Base-by-base conservation (phyloP, 2,797 vertebrate genomes). In the Bryconaethiops microstoma region DNA sequence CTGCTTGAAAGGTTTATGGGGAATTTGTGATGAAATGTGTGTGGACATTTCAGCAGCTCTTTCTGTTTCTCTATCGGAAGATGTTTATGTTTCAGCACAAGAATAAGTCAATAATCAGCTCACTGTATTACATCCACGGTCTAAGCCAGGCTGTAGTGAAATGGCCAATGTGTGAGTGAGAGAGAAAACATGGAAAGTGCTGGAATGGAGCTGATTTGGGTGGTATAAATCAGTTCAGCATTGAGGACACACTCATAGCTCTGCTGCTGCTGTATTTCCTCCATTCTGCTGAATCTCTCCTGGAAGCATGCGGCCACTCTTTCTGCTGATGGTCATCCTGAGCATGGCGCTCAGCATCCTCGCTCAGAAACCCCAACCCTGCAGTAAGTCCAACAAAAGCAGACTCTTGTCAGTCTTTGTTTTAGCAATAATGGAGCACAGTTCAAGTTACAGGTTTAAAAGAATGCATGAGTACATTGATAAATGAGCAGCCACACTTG, bases 371-470 rank as follows among this genome's bases (percentile, higher is more conserved):
- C 88, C 88, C 29, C 84, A 87, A 23, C 87, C 80, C 45, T 89
- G 88, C 85, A 88, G 88, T 89, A 88, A 89, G 88, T 81, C 35
- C 60, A 62, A 14, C 4, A 64, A 29, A 9, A 63, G 0, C 40
- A 67, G 25, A 14, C 19, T 76, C 62, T 21, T 6, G 2, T 57
- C 54, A 69, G 1, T 35, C 16, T 70, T 2, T 48, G 48, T 35
- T 57, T 55, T 73, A 35, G 8, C 17, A n/a, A 42, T 67, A 42
- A 67, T n/a, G 64, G 0, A 40, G 62, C 5, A 7, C 13, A 10
- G 59, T 10, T 60, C n/a, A 69, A 48, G 21, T n/a, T n/a, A 4
- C 7, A 2, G 4, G 8, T 40, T 40, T 13, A 50, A 42, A 50
- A 67, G 40, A 42, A 67, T 67, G 17, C 35, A 40, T 39, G 64